These are phyloP conservation scores for Lanius collurio DNA, from an alignment of 2,113 vertebrate species.

Conservation along the genomic window DNA sequence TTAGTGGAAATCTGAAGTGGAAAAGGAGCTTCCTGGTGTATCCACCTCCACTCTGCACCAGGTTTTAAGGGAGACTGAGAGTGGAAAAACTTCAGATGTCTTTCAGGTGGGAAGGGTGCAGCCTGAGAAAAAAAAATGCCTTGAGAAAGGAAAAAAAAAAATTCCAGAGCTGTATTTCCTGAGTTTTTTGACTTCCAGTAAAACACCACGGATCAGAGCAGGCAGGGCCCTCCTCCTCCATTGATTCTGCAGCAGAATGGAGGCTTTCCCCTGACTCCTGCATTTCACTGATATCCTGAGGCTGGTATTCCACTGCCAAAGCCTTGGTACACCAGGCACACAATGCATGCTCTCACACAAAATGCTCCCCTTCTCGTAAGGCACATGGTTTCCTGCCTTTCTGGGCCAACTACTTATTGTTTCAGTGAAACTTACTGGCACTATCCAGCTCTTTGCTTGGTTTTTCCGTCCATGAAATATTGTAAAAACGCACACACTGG, in stretches of 20 bases:
- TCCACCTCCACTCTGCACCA: neutral
- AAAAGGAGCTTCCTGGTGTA: neutral
- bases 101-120: neutral
- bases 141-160: neutral
- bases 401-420: neutral
- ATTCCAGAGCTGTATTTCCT: neutral
- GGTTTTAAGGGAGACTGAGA: neutral
- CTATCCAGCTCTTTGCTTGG: neutral
- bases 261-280: neutral
- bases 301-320: neutral
- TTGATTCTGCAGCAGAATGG: neutral
- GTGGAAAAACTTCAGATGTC: neutral
- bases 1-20: neutral
- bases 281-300: neutral
- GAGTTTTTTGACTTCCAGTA: neutral
- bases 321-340: neutral
- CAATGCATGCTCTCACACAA: neutral
- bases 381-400: conserved; percentile 4
- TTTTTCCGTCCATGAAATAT: neutral
- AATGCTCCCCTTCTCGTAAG: neutral
- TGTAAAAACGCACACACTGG: neutral
- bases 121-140: neutral
- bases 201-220: neutral
- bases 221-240: neutral
- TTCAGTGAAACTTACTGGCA: neutral